Percentiles rank a stretch among this genome's conserved stretches.
These are phyloP conservation scores for Drosophila acutilabella DNA, from an alignment of 2,888 invertebrate genomes.

Conservation along the genomic window DNA sequence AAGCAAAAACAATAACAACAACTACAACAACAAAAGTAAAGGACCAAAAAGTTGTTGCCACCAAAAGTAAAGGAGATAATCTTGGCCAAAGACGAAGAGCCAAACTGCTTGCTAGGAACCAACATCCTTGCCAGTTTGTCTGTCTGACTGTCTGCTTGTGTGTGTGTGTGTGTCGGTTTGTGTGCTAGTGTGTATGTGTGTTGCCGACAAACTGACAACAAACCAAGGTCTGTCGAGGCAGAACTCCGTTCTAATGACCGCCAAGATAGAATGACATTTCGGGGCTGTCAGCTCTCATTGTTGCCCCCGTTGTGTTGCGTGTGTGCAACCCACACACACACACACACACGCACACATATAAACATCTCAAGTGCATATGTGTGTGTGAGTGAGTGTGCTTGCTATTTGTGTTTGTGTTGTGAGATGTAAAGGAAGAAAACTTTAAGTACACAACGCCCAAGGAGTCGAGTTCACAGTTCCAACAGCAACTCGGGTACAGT, in stretches of 20 bases:
- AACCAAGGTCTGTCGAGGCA: slow-evolving; percentile 55
- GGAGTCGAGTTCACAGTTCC: slow-evolving; percentile 50
- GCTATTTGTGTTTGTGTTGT: slow-evolving; percentile 42
- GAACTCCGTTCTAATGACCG: slow-evolving; percentile 81
- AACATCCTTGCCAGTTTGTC: slow-evolving; percentile 57
- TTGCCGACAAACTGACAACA: slow-evolving; percentile 57
- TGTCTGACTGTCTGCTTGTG: slow-evolving; percentile 1
- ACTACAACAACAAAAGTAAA: slow-evolving; percentile 16
- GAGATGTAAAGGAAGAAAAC: slow-evolving; percentile 65
- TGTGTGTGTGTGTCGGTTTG: slow-evolving; percentile 4
- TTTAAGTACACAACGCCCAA: slow-evolving; percentile 74
- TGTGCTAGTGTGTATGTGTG: slow-evolving; percentile 5
- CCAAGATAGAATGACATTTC: slow-evolving; percentile 82
- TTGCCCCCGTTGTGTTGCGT: slow-evolving; percentile 61
- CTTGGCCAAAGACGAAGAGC: slow-evolving; percentile 73
- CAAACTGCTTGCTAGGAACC: slow-evolving; percentile 62
- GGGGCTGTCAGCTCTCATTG: slow-evolving; percentile 80
- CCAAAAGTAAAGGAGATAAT: slow-evolving; percentile 80
- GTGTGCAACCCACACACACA: slow-evolving; percentile 28
- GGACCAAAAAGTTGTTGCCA: slow-evolving; percentile 75
- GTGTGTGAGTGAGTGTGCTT: slow-evolving; percentile 39
- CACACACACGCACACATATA: slow-evolving; percentile 30
- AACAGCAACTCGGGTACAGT: slow-evolving; percentile 47
- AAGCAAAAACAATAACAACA: slow-evolving; percentile 27
- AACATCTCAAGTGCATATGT: slow-evolving; percentile 17